These are phyloP conservation scores for Parotocinclus haroldoi DNA, from an alignment of 2,797 vertebrate species.

Conservation along the genomic window DNA sequence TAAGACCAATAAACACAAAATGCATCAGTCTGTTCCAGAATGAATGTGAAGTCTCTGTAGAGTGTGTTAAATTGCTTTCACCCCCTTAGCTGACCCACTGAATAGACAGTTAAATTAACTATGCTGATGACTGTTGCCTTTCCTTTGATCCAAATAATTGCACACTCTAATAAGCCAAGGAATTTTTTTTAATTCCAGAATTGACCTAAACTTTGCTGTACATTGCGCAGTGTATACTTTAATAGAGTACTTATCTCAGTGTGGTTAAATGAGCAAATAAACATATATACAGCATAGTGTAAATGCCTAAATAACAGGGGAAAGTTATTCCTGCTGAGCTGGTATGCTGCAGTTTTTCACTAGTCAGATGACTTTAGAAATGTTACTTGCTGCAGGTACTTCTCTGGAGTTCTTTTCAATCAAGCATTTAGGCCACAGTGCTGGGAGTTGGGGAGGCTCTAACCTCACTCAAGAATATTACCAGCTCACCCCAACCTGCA, in stretches of 20 bases:
- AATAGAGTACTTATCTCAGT: slow-evolving; percentile 20
- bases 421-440: slow-evolving; percentile 16
- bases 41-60: slow-evolving; percentile 57
- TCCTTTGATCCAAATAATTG: slow-evolving; percentile 53
- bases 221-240: slow-evolving; percentile 25
- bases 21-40: slow-evolving; percentile 54
- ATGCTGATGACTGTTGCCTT: slow-evolving; percentile 50
- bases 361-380: slow-evolving; percentile 22
- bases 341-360: background rate
- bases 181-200: slow-evolving; percentile 41
- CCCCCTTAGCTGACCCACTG: slow-evolving; percentile 60
- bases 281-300: too few relatives aligned
- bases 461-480: slow-evolving; percentile 24
- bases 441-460: slow-evolving; percentile 18
- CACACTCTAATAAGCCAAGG: slow-evolving; percentile 44
- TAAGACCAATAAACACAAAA: slow-evolving; percentile 63
- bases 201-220: slow-evolving; percentile 22
- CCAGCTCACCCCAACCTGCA: slow-evolving; percentile 16
- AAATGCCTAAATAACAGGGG: background rate
- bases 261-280: background rate
- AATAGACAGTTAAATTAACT: slow-evolving; percentile 64
- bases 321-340: background rate
- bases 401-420: slow-evolving; percentile 32
- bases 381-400: slow-evolving; percentile 7
- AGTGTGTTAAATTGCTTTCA: slow-evolving; percentile 71